A percentile compares a stretch with the other conserved stretches of the same genome.
phyloP scores from a whole-genome alignment of 1,140 invertebrate species.

The Homarus americanus region DNA sequence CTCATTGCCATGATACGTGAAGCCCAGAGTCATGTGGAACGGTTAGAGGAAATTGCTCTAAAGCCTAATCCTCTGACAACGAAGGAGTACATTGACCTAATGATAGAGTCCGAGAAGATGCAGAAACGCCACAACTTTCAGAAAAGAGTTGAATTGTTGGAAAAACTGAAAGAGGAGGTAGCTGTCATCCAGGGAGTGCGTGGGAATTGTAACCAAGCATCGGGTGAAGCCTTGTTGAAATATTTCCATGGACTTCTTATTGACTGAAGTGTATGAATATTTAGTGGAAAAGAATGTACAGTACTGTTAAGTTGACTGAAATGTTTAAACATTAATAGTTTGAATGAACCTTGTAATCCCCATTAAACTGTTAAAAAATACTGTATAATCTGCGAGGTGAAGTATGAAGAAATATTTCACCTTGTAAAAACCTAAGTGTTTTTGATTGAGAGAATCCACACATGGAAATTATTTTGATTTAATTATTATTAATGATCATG shows the following conservation, averaged over 20 bases:
- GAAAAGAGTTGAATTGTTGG: slow-evolving; percentile 26
- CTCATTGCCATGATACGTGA: slow-evolving; percentile 28
- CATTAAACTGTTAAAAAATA: no score
- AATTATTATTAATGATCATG: no score
- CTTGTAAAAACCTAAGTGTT: no score
- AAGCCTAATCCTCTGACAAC: slow-evolving; percentile 55
- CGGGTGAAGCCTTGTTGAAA: slow-evolving; percentile 37
- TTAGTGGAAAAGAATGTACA: background rate
- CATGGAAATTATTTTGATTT: no score
- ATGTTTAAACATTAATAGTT: no score
- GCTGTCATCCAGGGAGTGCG: slow-evolving; percentile 43
- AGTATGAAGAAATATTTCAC: no score
- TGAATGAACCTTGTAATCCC: no score
- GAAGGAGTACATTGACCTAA: slow-evolving; percentile 55
- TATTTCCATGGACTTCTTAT: slow-evolving; percentile 39
- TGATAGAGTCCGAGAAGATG: slow-evolving; percentile 55
- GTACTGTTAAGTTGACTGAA: no score
- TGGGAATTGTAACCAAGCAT: slow-evolving; percentile 17
- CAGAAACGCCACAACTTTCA: slow-evolving; percentile 31
- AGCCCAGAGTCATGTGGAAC: slow-evolving; percentile 32
- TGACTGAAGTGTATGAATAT: background rate
- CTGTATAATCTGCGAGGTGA: no score
- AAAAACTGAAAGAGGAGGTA: slow-evolving; percentile 33
- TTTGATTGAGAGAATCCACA: no score
- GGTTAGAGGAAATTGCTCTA: slow-evolving; percentile 37